phyloP scores from a whole-genome alignment of 2,888 invertebrate species.

The Molanna angustata region DNA sequence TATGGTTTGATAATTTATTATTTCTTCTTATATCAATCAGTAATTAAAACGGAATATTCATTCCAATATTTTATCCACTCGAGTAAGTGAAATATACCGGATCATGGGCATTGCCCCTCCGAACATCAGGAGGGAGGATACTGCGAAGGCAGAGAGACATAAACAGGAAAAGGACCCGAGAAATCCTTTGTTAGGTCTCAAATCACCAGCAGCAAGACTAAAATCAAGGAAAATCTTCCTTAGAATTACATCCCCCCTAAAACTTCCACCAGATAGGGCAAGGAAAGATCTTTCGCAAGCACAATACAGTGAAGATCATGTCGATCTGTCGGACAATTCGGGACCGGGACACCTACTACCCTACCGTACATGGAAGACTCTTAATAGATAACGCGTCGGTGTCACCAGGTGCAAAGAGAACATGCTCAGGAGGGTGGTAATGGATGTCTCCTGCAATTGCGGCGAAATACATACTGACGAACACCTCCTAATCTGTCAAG shows the following conservation, averaged over 20 bases:
- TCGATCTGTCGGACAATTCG: background rate
- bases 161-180: background rate
- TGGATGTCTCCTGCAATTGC: no score
- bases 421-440: no score
- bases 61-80: no score
- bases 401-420: background rate
- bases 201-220: background rate
- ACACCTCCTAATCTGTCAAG: no score
- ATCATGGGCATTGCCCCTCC: no score
- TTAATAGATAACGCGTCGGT: background rate
- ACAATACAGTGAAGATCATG: background rate
- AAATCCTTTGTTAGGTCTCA: background rate
- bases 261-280: background rate
- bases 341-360: background rate
- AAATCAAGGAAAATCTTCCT: background rate
- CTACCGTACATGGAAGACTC: background rate
- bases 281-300: background rate
- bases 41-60: no score
- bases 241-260: background rate
- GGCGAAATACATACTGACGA: no score
- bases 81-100: no score
- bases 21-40: no score
- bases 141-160: no score
- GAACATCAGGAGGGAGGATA: no score
- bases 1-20: no score